Evolutionary conservation across 2,113 vertebrate species (phyloP).

Genomic region (Silurus meridionalis): DNA sequence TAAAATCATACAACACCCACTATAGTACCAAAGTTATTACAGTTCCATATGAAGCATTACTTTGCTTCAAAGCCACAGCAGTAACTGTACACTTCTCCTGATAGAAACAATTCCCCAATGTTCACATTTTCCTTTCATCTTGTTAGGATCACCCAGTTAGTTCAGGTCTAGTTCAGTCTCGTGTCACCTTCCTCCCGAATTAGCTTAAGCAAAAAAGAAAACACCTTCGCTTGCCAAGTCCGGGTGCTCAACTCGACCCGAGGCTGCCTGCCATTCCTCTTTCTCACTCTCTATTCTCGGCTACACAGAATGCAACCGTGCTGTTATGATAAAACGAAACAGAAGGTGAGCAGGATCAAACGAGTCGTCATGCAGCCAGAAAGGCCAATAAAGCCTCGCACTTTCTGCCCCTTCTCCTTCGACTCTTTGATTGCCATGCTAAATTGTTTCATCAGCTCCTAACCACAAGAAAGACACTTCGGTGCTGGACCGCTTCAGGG

Average conservation of each 20-base stretch:
- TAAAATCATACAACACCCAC: background rate
- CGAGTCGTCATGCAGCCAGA: conserved; percentile 50
- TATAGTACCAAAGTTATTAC: background rate
- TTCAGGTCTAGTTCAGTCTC: conserved; percentile 21
- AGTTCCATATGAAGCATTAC: background rate
- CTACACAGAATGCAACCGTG: conserved; percentile 7
- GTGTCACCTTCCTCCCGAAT: conserved; percentile 41
- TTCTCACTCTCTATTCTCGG: conserved; percentile 26
- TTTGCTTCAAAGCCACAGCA: background rate
- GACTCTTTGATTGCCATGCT: conserved; percentile 64
- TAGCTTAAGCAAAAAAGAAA: conserved; percentile 25
- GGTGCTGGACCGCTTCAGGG: conserved; percentile 54
- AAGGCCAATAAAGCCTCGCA: conserved; percentile 42
- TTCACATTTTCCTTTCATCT: background rate
- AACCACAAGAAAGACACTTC: conserved; percentile 63
- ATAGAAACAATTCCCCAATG: background rate
- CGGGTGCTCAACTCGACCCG: background rate
- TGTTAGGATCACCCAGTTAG: conserved; percentile 6
- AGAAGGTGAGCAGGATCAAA: conserved; percentile 51
- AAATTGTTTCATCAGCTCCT: conserved; percentile 68
- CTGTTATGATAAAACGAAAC: conserved; percentile 59
- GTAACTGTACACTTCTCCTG: background rate
- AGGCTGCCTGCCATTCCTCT: conserved; percentile 24
- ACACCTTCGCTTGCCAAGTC: conserved; percentile 32
- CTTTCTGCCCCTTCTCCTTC: conserved; percentile 51